phyloP scores from a whole-genome alignment of 2,113 vertebrate species.

The Osmerus mordax region DNA sequence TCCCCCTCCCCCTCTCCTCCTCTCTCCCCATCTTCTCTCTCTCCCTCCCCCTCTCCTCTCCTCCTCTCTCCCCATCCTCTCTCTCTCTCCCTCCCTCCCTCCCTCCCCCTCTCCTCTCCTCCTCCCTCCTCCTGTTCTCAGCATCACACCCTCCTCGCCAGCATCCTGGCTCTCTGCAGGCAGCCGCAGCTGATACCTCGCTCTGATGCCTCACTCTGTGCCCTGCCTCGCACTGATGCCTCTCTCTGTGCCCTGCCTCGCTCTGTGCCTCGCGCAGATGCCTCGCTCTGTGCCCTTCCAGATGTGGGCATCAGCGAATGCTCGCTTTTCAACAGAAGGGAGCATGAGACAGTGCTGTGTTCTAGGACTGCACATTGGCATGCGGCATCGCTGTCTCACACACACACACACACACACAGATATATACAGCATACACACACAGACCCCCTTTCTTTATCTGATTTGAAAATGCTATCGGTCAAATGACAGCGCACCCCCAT shows the following conservation, averaged over 20 bases:
- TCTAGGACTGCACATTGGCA: not conserved
- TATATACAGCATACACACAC: not conserved
- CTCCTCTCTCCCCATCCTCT: not conserved
- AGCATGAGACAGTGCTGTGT: not conserved
- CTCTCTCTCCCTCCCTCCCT: not conserved
- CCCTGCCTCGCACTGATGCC: too few species aligned
- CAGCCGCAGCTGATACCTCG: not conserved
- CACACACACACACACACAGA: conserved; percentile 9
- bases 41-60: not conserved
- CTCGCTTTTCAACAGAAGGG: not conserved
- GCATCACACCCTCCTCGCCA: not conserved
- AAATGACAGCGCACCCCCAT: too few species aligned
- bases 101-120: too few species aligned
- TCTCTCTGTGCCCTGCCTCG: too few species aligned
- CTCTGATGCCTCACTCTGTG: too few species aligned
- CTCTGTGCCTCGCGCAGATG: not conserved
- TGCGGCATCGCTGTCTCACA: not conserved
- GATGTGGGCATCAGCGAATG: not conserved
- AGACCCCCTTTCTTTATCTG: not conserved
- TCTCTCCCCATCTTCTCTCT: not conserved
- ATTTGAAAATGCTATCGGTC: not conserved
- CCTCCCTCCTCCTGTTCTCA: not conserved
- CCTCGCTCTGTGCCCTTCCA: not conserved
- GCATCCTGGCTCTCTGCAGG: not conserved
- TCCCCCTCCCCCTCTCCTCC: not conserved